Evolutionary conservation across 2,888 invertebrate genomes (phyloP).

Genomic region (Gastrophysa polygoni): DNA sequence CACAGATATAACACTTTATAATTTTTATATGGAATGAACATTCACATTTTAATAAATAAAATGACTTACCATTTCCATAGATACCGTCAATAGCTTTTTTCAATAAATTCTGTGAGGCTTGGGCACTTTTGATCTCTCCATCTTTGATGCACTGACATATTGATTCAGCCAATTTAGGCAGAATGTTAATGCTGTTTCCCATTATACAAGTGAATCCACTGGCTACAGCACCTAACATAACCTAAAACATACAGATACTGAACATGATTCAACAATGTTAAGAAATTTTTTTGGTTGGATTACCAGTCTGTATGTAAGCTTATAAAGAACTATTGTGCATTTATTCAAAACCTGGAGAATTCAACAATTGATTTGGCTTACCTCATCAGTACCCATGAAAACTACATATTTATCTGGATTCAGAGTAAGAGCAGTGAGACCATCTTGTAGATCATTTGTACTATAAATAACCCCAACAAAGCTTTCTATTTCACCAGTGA

Average conservation of each 20-base stretch:
- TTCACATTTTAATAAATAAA: neutral
- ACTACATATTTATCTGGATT: constrained; percentile 52
- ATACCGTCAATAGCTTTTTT: constrained; percentile 62
- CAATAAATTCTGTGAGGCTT: constrained; percentile 62
- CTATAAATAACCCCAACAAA: constrained; percentile 54
- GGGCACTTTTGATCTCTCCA: constrained; percentile 61
- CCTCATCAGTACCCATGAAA: constrained; percentile 54
- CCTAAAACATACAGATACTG: constrained; percentile 53
- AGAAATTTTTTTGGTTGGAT: neutral
- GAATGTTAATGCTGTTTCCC: constrained; percentile 72
- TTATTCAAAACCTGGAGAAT: too few relatives aligned
- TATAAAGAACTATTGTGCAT: too few relatives aligned
- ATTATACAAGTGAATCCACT: constrained; percentile 77
- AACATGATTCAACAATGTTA: constrained; percentile 54
- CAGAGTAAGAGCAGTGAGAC: constrained; percentile 47
- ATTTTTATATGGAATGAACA: too few relatives aligned
- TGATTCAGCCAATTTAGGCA: constrained; percentile 65
- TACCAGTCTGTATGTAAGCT: too few relatives aligned
- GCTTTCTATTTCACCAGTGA: constrained; percentile 54
- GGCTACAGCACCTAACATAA: constrained; percentile 69
- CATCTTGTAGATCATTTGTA: constrained; percentile 51
- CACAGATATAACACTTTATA: too few relatives aligned
- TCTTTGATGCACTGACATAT: constrained; percentile 64
- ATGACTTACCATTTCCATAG: constrained; percentile 61
- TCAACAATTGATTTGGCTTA: constrained; percentile 30